phyloP scores from a whole-genome alignment of 2,797 vertebrate genomes.

The Pseudochirops cupreus region DNA sequence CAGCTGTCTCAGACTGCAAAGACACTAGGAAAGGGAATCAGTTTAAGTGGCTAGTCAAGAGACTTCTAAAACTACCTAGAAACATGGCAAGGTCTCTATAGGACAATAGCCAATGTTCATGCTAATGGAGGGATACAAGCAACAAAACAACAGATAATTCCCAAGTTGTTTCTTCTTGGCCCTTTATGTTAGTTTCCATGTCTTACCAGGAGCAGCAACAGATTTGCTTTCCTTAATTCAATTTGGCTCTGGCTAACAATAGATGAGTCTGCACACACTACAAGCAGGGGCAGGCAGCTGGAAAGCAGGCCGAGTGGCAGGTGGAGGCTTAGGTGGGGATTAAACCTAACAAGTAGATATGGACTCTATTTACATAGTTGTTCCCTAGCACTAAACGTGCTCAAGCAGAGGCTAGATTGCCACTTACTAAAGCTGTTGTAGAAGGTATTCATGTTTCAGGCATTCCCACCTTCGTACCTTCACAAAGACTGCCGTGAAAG shows the following conservation, averaged over 20 bases:
- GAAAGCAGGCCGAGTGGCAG: not conserved
- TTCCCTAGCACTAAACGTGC: not conserved
- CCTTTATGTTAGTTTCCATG: conserved; percentile 13
- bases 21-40: conserved; percentile 8
- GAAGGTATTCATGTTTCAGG: not conserved
- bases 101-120: conserved; percentile 25
- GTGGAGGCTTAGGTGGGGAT: not conserved
- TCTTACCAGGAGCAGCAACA: conserved; percentile 14
- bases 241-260: not conserved
- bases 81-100: not conserved
- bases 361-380: not conserved
- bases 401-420: not conserved
- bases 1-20: not conserved
- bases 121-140: not conserved
- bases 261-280: not conserved
- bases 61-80: conserved; percentile 21
- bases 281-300: not conserved
- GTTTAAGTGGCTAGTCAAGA: not conserved
- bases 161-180: conserved; percentile 4
- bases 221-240: not conserved
- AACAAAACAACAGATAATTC: not conserved
- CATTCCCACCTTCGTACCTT: not conserved
- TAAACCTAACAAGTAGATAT: not conserved
- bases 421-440: not conserved
- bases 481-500: not conserved